These are phyloP conservation scores for Phalanger gymnotis DNA, from an alignment of 2,797 vertebrate species.

Conservation along the genomic window DNA sequence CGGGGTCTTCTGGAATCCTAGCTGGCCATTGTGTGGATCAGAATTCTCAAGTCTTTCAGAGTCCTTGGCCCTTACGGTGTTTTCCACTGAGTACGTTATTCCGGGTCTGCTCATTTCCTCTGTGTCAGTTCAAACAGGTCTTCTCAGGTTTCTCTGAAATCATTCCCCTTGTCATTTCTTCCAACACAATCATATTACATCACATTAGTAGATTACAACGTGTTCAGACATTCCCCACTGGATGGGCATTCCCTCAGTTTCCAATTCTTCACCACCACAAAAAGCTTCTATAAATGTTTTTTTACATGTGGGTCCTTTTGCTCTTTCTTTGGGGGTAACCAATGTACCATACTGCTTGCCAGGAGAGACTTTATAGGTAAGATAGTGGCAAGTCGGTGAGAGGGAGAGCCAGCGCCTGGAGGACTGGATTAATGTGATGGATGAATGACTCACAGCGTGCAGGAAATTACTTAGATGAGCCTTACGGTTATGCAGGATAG, in stretches of 20 bases:
- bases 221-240: background rate
- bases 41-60: too few species aligned
- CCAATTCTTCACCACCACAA: background rate
- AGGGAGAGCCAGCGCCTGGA: background rate
- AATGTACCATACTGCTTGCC: background rate
- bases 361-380: too few species aligned
- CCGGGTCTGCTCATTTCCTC: background rate
- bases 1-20: too few species aligned
- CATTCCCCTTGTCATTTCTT: background rate
- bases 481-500: background rate
- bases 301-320: background rate
- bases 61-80: too few species aligned
- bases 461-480: background rate
- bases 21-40: too few species aligned
- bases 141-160: background rate
- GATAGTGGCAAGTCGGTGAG: background rate
- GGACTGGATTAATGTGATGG: fast-evolving
- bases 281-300: background rate
- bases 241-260: background rate
- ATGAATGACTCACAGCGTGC: too few species aligned
- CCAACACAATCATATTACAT: background rate
- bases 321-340: background rate
- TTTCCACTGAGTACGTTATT: background rate
- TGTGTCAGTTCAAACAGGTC: background rate
- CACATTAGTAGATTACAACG: background rate